Percentiles rank a stretch among this genome's conserved stretches.
Conservation (phyloP, 2,113 vertebrate genomes). For the Neofelis nebulosa region DNA sequence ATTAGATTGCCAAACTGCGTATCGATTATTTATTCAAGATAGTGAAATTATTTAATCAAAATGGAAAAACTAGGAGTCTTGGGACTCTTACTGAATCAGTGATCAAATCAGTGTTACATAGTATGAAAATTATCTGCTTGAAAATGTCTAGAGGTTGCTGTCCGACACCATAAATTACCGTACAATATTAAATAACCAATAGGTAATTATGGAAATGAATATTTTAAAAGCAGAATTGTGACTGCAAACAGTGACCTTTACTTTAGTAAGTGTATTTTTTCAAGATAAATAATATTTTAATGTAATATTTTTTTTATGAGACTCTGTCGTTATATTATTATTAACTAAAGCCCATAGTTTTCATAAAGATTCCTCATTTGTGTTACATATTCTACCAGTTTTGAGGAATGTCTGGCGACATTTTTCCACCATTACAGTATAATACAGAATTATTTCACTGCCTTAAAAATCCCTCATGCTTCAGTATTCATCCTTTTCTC, state of each 20-base stretch:
- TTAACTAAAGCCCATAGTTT: background rate
- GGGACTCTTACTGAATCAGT: slow-evolving; percentile 4
- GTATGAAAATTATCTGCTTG: slow-evolving; percentile 59
- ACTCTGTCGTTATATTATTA: background rate
- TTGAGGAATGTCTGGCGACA: background rate
- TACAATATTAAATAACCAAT: background rate
- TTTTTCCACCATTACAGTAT: background rate
- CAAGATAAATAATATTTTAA: background rate
- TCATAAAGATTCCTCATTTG: background rate
- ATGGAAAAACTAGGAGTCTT: slow-evolving; percentile 46
- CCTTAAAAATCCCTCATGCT: background rate
- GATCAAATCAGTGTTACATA: slow-evolving; percentile 48
- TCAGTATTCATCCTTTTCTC: background rate
- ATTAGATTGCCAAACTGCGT: slow-evolving; percentile 15
- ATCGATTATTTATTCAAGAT: slow-evolving; percentile 61
- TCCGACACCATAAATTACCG: slow-evolving; percentile 40
- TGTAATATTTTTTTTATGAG: background rate
- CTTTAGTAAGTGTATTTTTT: background rate
- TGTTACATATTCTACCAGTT: background rate
- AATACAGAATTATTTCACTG: background rate
- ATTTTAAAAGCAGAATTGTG: slow-evolving; percentile 28
- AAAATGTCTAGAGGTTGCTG: slow-evolving; percentile 51
- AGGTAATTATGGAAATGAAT: slow-evolving; percentile 29
- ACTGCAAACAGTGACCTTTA: background rate
- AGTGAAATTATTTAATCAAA: slow-evolving; percentile 65